Evolutionary conservation across 2,888 invertebrate genomes (phyloP), one percentile per base, ranked within the genome.

Genomic region (Pyralis farinalis): DNA sequence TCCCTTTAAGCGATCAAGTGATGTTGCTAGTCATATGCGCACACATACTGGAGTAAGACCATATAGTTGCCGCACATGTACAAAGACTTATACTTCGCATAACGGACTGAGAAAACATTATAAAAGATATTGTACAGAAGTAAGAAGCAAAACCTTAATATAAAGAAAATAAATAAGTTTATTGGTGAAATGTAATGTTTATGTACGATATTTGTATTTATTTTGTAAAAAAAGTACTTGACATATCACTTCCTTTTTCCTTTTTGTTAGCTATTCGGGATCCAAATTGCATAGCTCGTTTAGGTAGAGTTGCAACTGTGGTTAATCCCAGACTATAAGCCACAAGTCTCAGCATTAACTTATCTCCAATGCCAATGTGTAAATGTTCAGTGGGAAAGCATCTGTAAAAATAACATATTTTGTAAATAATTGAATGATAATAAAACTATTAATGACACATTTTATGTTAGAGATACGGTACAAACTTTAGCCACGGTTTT

Each of bases 271-370:
- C 99, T 65, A 99, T 98, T 66, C 97, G 91, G 0, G 97, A 97
- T 7, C 99, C 99, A 90, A 99, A 99, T 75, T 99, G 99, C 56
- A 99, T 92, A 0, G 99, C 99, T 70, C 97, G 86, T 79, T 99
- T 99, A 31, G 96, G 96, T 35, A 96, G 91, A 31, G 77, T 74
- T 3, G 94, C 92, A 3, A 93, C 92, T 38, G 86, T 78, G 47
- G 70, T 72, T 27, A 96, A 82, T 0, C 95, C 95, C 27, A 96
- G 72, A 46, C 91, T 78, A 54, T 90, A 90, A 0, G 95, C 96
- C 37, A 93, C 85, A 12, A 94, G 84, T 55, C 99, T 91, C 31
- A 99, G 85, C 35, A 98, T 87, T 36, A 98, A 82, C 77, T 99
- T 99, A 69, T 99, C 99, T n/a, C 98, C 98, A 37, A 96, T 61